phyloP scores from a whole-genome alignment of 1,140 invertebrate genomes.

The Solen grandis region DNA sequence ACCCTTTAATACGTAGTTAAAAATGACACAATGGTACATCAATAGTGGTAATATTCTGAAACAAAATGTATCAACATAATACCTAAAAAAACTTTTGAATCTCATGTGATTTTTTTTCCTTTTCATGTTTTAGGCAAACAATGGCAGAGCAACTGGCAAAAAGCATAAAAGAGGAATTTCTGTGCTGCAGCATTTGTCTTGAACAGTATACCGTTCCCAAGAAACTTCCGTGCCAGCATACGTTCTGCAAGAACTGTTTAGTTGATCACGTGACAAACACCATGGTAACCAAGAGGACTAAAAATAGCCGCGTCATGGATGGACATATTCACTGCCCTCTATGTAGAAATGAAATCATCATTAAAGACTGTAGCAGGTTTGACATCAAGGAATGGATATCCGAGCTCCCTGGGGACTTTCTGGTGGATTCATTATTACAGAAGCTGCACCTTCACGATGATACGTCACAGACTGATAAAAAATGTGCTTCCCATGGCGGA shows the following conservation, averaged over 20 bases:
- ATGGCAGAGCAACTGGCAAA: conserved; percentile 30
- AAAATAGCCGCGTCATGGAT: not conserved
- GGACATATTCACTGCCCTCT: conserved; percentile 54
- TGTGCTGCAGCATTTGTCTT: conserved; percentile 63
- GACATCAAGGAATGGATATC: conserved; percentile 46
- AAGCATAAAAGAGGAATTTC: conserved; percentile 22
- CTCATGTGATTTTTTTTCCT: too few species aligned
- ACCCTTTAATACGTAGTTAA: too few species aligned
- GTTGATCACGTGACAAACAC: conserved; percentile 54
- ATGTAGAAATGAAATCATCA: conserved; percentile 32
- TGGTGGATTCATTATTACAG: conserved; percentile 20
- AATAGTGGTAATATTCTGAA: too few species aligned
- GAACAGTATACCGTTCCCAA: conserved; percentile 61
- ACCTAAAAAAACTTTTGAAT: too few species aligned
- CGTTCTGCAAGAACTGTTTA: conserved; percentile 61
- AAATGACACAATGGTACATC: too few species aligned
- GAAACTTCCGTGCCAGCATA: conserved; percentile 64
- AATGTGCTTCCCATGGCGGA: conserved; percentile 28
- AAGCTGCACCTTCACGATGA: conserved; percentile 20
- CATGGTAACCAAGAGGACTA: not conserved
- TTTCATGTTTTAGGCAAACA: not conserved
- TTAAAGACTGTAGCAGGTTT: conserved; percentile 22
- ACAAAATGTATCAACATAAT: too few species aligned
- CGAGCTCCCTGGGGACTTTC: conserved; percentile 39
- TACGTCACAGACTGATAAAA: not conserved